Evolutionary conservation across 2,888 invertebrate genomes (phyloP).

Genomic region (Mesorhabditis spiculigera): DNA sequence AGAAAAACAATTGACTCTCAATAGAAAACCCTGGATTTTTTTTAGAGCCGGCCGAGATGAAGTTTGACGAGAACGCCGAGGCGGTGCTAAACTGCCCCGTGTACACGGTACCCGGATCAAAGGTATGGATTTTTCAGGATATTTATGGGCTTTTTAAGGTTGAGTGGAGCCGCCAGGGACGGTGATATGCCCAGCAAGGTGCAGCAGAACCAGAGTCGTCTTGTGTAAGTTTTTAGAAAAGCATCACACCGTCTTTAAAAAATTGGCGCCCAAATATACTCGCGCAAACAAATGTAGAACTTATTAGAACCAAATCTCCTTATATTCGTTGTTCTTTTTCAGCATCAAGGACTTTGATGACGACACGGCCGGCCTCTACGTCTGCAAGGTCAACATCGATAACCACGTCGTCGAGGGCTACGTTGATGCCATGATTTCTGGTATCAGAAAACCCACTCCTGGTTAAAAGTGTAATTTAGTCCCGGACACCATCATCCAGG

Average conservation of each 20-base stretch:
- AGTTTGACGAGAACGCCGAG: slow-evolving; percentile 55
- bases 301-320: background rate
- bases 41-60: slow-evolving; percentile 46
- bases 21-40: background rate
- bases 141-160: slow-evolving; percentile 17
- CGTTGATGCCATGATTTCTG: slow-evolving; percentile 59
- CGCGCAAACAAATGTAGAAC: background rate
- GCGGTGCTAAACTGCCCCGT: slow-evolving; percentile 54
- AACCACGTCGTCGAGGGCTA: slow-evolving; percentile 65
- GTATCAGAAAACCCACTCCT: slow-evolving; percentile 15
- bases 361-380: slow-evolving; percentile 72
- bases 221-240: slow-evolving; percentile 30
- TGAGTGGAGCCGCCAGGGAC: slow-evolving; percentile 74
- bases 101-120: slow-evolving; percentile 54
- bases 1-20: background rate
- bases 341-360: slow-evolving; percentile 62
- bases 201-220: slow-evolving; percentile 47
- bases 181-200: slow-evolving; percentile 68
- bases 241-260: background rate
- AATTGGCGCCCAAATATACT: background rate
- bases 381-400: slow-evolving; percentile 69
- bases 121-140: slow-evolving; percentile 19
- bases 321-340: slow-evolving; percentile 15
- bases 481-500: slow-evolving; percentile 58
- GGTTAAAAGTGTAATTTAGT: slow-evolving; percentile 41